A percentile compares a stretch with the other conserved stretches of the same genome.
phyloP scores from a whole-genome alignment of 2,113 vertebrate genomes.

The Aspiorhynchus laticeps region DNA sequence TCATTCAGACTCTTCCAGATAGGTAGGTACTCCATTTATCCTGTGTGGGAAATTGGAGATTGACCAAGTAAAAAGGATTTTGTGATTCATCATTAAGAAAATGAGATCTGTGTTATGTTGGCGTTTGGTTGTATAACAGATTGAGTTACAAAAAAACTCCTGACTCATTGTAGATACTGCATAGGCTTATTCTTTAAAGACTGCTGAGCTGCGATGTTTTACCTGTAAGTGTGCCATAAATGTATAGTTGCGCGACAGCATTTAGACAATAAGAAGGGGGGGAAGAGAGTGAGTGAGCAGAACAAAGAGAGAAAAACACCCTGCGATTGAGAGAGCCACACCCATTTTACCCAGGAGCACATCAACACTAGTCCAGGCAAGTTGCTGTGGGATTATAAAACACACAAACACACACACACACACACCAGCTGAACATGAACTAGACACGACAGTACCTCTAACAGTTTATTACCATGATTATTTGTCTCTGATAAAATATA shows the following conservation, averaged over 20 bases:
- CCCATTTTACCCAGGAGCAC: slow-evolving; percentile 37
- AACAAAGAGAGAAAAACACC: slow-evolving; percentile 2
- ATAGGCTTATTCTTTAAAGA: slow-evolving; percentile 4
- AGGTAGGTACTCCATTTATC: not conserved
- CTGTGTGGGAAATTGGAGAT: slow-evolving; percentile 10
- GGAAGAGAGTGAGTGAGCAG: not conserved
- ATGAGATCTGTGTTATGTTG: not conserved
- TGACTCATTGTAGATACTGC: not conserved
- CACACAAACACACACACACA: not conserved
- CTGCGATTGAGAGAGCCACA: slow-evolving; percentile 22
- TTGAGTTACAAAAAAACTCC: not conserved
- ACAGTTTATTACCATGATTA: not conserved
- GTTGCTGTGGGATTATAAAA: slow-evolving; percentile 31
- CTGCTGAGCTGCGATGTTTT: not conserved
- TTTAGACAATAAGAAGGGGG: not conserved
- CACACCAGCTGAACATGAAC: slow-evolving; percentile 1
- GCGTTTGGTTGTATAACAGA: not conserved
- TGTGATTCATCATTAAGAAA: not conserved
- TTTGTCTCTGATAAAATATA: not conserved
- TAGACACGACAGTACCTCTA: not conserved
- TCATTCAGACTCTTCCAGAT: not conserved
- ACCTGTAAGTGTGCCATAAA: not conserved
- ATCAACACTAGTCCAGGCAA: slow-evolving; percentile 23
- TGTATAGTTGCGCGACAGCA: not conserved
- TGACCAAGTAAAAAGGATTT: not conserved